Conservation (phyloP, 1,140 invertebrate genomes). For the Drosophila elegans region DNA sequence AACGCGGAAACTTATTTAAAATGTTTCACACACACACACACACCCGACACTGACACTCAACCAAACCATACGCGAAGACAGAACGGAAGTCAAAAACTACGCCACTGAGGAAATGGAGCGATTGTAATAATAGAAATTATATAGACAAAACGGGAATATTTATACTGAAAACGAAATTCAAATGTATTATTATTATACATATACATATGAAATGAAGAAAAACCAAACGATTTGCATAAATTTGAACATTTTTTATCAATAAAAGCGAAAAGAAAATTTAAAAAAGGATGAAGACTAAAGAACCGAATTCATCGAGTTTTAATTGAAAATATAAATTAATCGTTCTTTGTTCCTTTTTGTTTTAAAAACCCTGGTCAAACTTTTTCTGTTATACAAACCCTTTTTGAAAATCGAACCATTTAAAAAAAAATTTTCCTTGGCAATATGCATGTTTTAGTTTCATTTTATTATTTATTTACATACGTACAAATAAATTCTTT, state of each 20-base stretch:
- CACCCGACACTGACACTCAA: conserved; percentile 25
- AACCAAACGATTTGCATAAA: conserved; percentile 65
- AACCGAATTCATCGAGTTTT: conserved; percentile 20
- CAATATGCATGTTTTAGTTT: not conserved
- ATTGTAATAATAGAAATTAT: conserved; percentile 77
- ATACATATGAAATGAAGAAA: conserved; percentile 56
- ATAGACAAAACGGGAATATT: conserved; percentile 79
- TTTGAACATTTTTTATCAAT: conserved; percentile 82
- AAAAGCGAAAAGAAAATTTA: conserved; percentile 60
- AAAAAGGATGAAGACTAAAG: conserved; percentile 35
- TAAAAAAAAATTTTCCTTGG: no score
- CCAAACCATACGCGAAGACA: conserved; percentile 18
- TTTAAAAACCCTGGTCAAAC: no score
- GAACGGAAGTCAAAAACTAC: conserved; percentile 56
- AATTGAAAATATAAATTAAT: not conserved
- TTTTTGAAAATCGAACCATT: no score
- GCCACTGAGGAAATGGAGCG: conserved; percentile 67
- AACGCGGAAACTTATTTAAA: conserved; percentile 66
- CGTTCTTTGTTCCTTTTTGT: no score
- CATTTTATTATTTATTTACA: conserved; percentile 4
- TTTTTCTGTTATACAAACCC: no score
- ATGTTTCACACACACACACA: conserved; percentile 53
- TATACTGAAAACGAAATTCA: conserved; percentile 66
- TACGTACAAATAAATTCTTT: conserved; percentile 65
- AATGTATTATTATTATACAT: conserved; percentile 82